Percentiles rank a stretch among this genome's conserved stretches.
Evolutionary conservation across 2,888 invertebrate genomes (phyloP).

Genomic region (Shargacucullia verbasci): DNA sequence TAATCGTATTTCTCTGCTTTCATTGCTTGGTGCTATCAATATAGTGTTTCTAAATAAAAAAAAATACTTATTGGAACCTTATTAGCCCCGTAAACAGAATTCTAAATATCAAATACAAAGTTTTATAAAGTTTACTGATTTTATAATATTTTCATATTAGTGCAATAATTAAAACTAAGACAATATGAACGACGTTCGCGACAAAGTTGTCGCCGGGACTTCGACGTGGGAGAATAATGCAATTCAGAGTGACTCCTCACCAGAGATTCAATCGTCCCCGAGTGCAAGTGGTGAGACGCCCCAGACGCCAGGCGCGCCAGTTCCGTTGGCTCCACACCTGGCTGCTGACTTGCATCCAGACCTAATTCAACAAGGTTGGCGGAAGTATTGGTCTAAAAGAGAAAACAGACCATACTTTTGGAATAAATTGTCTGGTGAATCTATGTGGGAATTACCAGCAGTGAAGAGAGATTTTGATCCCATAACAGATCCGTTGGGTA

Average conservation of each 20-base stretch:
- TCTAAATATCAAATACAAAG: constrained; percentile 20
- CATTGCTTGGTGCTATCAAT: constrained; percentile 79
- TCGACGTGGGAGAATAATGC: constrained; percentile 83
- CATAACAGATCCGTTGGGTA: constrained; percentile 96
- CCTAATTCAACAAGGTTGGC: constrained; percentile 96
- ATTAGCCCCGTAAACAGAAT: constrained; percentile 58
- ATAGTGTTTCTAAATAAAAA: constrained; percentile 74
- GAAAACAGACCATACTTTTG: constrained; percentile 98
- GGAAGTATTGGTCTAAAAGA: constrained; percentile 98
- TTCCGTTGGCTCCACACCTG: constrained; percentile 82
- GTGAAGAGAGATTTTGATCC: constrained; percentile 95
- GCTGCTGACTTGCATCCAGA: constrained; percentile 86
- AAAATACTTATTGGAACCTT: constrained; percentile 75
- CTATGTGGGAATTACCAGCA: constrained; percentile 99
- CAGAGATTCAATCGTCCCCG: constrained; percentile 83
- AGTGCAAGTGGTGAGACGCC: constrained; percentile 84
- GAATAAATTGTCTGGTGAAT: constrained; percentile 98
- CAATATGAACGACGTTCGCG: constrained; percentile 88
- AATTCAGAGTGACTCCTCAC: constrained; percentile 81
- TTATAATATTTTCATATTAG: constrained; percentile 11
- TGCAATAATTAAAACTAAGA: constrained; percentile 42
- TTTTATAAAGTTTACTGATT: constrained; percentile 20
- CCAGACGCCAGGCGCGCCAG: constrained; percentile 90
- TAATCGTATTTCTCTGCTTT: constrained; percentile 59
- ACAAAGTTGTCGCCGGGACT: constrained; percentile 85